A percentile compares a stretch with the other conserved stretches of the same genome.
phyloP scores from a whole-genome alignment of 2,113 vertebrate genomes.

The Calyptomena viridis region DNA sequence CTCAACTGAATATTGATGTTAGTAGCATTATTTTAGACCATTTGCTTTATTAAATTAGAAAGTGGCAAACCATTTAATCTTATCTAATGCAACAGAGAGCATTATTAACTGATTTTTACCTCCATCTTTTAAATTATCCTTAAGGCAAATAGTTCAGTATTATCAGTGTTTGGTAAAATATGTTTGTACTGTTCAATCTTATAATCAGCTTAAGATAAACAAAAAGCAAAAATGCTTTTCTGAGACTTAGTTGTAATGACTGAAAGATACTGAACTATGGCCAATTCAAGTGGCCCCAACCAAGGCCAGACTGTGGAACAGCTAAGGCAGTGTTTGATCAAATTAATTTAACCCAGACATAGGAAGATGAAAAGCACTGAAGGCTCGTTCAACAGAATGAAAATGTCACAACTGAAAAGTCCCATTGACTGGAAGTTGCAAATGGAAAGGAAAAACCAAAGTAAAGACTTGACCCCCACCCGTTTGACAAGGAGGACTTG shows the following conservation, averaged over 20 bases:
- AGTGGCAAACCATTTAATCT: not conserved
- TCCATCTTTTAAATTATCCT: not conserved
- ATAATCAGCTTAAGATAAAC: not conserved
- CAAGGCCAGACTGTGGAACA: not conserved
- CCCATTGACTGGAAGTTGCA: not conserved
- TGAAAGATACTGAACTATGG: not conserved
- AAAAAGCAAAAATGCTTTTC: not conserved
- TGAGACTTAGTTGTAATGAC: not conserved
- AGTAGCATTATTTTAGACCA: not conserved
- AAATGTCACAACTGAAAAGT: accelerated
- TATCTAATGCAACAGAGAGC: not conserved
- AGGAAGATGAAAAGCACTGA: not conserved
- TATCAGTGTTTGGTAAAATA: too few species aligned
- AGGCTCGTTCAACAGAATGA: not conserved
- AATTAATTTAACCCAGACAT: not conserved
- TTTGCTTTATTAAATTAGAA: not conserved
- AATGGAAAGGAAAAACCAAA: not conserved
- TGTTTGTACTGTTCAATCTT: not conserved
- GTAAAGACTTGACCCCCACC: not conserved
- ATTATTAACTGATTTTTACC: not conserved
- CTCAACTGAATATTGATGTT: not conserved
- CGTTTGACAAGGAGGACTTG: too few species aligned
- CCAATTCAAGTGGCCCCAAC: not conserved
- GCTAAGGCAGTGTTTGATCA: not conserved
- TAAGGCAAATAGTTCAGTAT: not conserved